phyloP scores from a whole-genome alignment of 2,888 invertebrate species.

The Oscheius myriophilus region DNA sequence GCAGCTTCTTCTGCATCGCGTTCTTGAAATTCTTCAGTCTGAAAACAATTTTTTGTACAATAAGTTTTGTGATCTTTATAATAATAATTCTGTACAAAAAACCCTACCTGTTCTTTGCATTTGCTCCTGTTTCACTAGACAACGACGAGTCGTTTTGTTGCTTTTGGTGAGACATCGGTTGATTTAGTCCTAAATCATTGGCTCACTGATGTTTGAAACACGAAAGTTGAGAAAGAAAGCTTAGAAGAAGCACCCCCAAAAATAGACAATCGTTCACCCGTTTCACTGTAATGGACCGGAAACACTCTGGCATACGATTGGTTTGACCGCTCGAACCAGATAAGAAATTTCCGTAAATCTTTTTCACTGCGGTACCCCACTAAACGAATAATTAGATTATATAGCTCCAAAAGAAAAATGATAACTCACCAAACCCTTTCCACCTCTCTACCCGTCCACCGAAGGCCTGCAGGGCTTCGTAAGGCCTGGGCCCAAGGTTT shows the following conservation, averaged over 20 bases:
- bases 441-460: slow-evolving; percentile 69
- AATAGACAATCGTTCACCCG: slow-evolving; percentile 1
- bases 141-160: slow-evolving; percentile 63
- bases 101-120: slow-evolving; percentile 47
- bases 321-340: background rate
- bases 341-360: slow-evolving; percentile 4
- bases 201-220: background rate
- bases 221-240: background rate
- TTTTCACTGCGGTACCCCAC: background rate
- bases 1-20: slow-evolving; percentile 67
- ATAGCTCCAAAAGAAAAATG: background rate
- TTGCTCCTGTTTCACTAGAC: slow-evolving; percentile 61
- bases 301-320: background rate
- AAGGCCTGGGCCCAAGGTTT: slow-evolving; percentile 52
- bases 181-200: slow-evolving; percentile 51
- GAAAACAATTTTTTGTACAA: slow-evolving; percentile 32
- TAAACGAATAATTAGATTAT: background rate
- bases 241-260: slow-evolving; percentile 2
- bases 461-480: slow-evolving; percentile 64
- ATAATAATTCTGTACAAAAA: too few relatives aligned
- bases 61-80: too few relatives aligned
- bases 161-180: slow-evolving; percentile 49
- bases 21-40: slow-evolving; percentile 69
- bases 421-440: slow-evolving; percentile 55
- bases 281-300: too few relatives aligned